phyloP scores from a whole-genome alignment of 2,113 vertebrate species.

The Festucalex cinctus region DNA sequence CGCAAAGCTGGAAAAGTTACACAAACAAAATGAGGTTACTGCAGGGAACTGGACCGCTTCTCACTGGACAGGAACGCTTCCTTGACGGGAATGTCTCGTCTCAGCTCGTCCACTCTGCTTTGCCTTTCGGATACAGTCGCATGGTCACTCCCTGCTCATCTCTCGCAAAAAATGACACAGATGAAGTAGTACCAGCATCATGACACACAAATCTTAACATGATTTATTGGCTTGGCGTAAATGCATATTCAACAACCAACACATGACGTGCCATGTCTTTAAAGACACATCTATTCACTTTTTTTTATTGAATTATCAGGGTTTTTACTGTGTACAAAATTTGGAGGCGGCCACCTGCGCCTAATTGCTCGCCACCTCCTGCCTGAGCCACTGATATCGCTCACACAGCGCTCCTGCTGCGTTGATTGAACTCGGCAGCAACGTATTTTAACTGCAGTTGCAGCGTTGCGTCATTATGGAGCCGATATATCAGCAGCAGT shows the following conservation, averaged over 20 bases:
- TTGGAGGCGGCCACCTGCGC: too few relatives aligned
- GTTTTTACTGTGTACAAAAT: too few relatives aligned
- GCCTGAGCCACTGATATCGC: too few relatives aligned
- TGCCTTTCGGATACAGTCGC: not conserved
- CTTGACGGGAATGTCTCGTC: conserved; percentile 5
- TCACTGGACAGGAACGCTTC: conserved; percentile 11
- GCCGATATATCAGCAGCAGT: too few relatives aligned
- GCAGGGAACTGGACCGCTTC: conserved; percentile 15
- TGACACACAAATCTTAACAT: conserved; percentile 5
- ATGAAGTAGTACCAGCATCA: conserved; percentile 23
- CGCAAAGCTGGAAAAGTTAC: conserved; percentile 83
- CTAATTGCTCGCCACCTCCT: too few relatives aligned
- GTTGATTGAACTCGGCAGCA: too few relatives aligned
- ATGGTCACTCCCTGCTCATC: conserved; percentile 18
- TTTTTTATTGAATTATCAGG: not conserved
- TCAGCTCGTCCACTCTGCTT: not conserved
- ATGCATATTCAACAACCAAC: not conserved
- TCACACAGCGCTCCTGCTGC: too few relatives aligned
- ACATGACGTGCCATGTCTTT: not conserved
- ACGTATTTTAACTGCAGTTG: too few relatives aligned
- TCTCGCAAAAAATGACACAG: conserved; percentile 19
- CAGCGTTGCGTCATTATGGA: too few relatives aligned
- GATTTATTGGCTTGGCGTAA: not conserved
- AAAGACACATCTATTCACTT: not conserved
- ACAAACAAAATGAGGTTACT: conserved; percentile 70